Percentiles rank a stretch among this genome's conserved stretches.
phyloP scores from a whole-genome alignment of 1,140 invertebrate species.

The Asbolus verrucosus region DNA sequence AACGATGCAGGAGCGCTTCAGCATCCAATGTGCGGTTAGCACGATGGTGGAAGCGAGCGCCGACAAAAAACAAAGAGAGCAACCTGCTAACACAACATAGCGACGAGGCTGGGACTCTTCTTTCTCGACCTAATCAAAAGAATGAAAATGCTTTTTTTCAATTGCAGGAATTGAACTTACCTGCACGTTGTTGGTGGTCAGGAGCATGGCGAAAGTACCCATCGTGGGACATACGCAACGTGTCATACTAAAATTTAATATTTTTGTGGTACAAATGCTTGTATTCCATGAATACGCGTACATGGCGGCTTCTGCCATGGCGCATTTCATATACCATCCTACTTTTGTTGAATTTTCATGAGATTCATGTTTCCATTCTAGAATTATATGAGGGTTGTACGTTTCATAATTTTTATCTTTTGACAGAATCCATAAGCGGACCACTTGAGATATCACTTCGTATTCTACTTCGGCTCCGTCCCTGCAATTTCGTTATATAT shows the following conservation, averaged over 20 bases:
- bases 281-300: constrained; percentile 67
- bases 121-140: constrained; percentile 41
- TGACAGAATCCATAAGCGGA: constrained; percentile 67
- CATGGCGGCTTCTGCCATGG: constrained; percentile 62
- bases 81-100: constrained; percentile 52
- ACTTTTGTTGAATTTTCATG: constrained; percentile 26
- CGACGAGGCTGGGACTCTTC: constrained; percentile 41
- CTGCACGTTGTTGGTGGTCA: constrained; percentile 64
- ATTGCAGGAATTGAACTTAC: constrained; percentile 19
- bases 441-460: constrained; percentile 73
- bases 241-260: constrained; percentile 66
- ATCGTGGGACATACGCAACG: constrained; percentile 71
- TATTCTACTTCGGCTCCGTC: constrained; percentile 76
- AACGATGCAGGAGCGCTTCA: constrained; percentile 49
- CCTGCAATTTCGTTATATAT: constrained; percentile 61
- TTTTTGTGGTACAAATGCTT: constrained; percentile 68
- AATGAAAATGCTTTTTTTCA: too few species aligned
- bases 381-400: constrained; percentile 18
- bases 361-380: constrained; percentile 32
- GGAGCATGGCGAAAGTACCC: constrained; percentile 72
- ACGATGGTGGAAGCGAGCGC: constrained; percentile 47
- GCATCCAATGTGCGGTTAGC: constrained; percentile 46
- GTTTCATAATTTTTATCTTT: constrained; percentile 47
- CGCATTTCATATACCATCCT: constrained; percentile 69
- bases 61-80: constrained; percentile 49